phyloP scores from a whole-genome alignment of 2,113 vertebrate genomes.

The Microcebus griseorufus region DNA sequence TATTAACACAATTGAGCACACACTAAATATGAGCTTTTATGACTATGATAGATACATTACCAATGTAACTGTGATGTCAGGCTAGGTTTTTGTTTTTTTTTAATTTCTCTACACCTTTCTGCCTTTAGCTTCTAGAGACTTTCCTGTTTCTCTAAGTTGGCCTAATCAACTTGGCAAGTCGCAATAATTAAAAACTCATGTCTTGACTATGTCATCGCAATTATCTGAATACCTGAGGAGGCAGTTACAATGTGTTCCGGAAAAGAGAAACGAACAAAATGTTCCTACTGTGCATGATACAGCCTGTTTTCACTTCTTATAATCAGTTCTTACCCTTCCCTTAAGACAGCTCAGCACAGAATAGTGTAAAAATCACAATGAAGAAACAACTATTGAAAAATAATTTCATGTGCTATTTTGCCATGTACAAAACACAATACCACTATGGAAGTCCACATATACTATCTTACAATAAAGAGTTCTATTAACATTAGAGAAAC shows the following conservation, averaged over 20 bases:
- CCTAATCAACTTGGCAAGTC: neutral
- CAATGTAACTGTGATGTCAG: neutral
- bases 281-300: rapidly evolving
- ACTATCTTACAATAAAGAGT: neutral
- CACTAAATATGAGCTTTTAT: neutral
- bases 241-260: neutral
- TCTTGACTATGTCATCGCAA: neutral
- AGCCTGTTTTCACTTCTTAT: neutral
- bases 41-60: neutral
- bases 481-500: neutral
- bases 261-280: neutral
- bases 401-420: neutral
- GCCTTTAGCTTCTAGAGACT: neutral
- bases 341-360: neutral
- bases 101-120: neutral
- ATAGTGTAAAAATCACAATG: neutral
- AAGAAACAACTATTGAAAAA: neutral
- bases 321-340: neutral
- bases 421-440: neutral
- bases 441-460: neutral
- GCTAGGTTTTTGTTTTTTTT: neutral
- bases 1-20: neutral
- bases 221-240: neutral
- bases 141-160: neutral
- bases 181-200: neutral